Percentiles rank a stretch among this genome's conserved stretches.
phyloP scores from a whole-genome alignment of 2,113 vertebrate species.

The Cisticola juncidis region DNA sequence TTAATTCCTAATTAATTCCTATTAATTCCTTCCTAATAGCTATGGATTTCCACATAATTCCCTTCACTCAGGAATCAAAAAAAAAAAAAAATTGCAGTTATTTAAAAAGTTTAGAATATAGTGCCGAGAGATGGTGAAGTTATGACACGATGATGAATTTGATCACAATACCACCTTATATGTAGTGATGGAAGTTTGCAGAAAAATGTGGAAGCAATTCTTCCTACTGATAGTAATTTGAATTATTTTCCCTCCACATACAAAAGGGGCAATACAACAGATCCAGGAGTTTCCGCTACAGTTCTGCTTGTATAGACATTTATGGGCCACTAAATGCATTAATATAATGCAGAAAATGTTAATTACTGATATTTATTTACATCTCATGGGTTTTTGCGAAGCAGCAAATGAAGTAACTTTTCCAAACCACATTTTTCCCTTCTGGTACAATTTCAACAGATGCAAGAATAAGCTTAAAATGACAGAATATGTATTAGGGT shows the following conservation, averaged over 20 bases:
- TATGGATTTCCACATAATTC: background rate
- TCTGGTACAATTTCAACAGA: background rate
- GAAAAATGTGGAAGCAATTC: background rate
- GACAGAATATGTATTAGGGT: background rate
- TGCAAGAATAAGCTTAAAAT: background rate
- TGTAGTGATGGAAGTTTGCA: background rate
- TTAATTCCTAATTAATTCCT: too few species aligned
- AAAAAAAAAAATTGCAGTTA: background rate
- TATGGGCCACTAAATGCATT: background rate
- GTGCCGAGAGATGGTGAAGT: background rate
- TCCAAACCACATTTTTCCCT: too few species aligned
- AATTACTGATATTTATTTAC: background rate
- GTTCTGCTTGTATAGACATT: background rate
- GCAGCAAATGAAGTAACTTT: background rate
- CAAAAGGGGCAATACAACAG: background rate
- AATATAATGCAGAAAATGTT: background rate
- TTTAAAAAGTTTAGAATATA: background rate
- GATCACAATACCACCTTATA: background rate
- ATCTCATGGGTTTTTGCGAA: background rate
- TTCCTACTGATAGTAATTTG: background rate
- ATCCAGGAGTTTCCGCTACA: background rate
- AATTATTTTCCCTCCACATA: background rate
- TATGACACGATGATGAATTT: background rate
- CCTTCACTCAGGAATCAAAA: background rate
- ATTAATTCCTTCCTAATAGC: too few species aligned